Evolutionary conservation across 1,140 invertebrate species (phyloP).

Genomic region (Listronotus bonariensis): DNA sequence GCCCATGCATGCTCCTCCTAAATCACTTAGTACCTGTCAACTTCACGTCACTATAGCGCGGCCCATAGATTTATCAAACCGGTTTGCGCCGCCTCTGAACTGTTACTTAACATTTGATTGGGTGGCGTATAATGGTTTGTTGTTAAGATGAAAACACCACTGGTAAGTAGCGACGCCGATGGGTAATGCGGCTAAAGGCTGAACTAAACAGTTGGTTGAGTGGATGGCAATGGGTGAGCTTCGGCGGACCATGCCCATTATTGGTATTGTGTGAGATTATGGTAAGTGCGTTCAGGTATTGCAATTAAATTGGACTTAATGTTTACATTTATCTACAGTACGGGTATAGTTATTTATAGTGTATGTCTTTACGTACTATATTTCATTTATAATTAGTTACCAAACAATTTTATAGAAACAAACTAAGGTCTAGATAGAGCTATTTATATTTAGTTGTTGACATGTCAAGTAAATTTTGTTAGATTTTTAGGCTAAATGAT

Average conservation of each 20-base stretch:
- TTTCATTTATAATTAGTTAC: no score
- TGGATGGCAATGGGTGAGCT: conserved; percentile 30
- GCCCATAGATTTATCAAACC: conserved; percentile 54
- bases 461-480: no score
- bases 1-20: conserved; percentile 53
- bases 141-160: conserved; percentile 46
- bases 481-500: no score
- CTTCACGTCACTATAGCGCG: conserved; percentile 50
- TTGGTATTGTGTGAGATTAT: no score
- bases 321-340: no score
- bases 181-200: conserved; percentile 27
- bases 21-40: conserved; percentile 55
- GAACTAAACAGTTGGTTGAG: conserved; percentile 42
- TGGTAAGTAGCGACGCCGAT: conserved; percentile 51
- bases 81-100: conserved; percentile 51
- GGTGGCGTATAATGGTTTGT: conserved; percentile 41
- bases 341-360: no score
- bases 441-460: no score
- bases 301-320: no score
- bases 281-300: no score
- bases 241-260: conserved; percentile 16
- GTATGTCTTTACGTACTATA: no score
- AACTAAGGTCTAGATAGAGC: no score
- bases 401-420: no score
- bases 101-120: conserved; percentile 44